Base-by-base conservation (phyloP, 23 tunicate genomes). In the Trididemnum miniatum region DNA sequence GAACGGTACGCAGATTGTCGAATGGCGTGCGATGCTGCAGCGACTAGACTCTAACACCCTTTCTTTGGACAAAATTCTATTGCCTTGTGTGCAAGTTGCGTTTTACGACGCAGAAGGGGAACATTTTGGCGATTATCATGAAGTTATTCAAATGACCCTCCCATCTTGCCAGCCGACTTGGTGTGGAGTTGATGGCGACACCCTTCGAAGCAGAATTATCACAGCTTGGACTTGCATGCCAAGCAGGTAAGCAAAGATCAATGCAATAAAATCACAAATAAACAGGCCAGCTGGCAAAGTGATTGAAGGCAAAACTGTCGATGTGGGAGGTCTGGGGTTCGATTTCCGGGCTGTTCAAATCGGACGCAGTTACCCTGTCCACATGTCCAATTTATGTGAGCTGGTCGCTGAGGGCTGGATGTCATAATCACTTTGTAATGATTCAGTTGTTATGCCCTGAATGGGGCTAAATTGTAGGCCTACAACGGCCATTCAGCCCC, bases 31-130 rank as follows among this genome's bases (percentile, higher is more conserved):
- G 20, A 57, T 73, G 2, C 28, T 73, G 9, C 22, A 7, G 1
- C 4, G 20, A 26, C 30, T 73, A 37, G 31, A 73, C 59, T 37
- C 79, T 4, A 9, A 28, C 26, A 2, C 9, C 3, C 31, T 73
- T 12, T 37, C 57, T 2, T 2, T 73, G 30, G 79, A 73, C 9
- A 9, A 73, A 22, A 5, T 73, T 5, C 15, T 18, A 2, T 7
- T 31, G 7, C 97, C 97, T 7, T 91, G 97, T 40, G 64, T 91
- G n/a, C 97, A 91, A 77, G 85, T 91, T 0, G 97, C 97, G 1
- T 34, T 86, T 49, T 91, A 71, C 52, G 90, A 86, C 12, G 51
- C 87, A 20, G 77, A 77, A 51, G 81, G 52, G 29, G 84, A 83
- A 1, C 72, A 84, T 34, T 36, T 82, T 0, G 87, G 87, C 0